Evolutionary conservation across 2,888 invertebrate species (phyloP).

Genomic region (Plemyria rubiginata): DNA sequence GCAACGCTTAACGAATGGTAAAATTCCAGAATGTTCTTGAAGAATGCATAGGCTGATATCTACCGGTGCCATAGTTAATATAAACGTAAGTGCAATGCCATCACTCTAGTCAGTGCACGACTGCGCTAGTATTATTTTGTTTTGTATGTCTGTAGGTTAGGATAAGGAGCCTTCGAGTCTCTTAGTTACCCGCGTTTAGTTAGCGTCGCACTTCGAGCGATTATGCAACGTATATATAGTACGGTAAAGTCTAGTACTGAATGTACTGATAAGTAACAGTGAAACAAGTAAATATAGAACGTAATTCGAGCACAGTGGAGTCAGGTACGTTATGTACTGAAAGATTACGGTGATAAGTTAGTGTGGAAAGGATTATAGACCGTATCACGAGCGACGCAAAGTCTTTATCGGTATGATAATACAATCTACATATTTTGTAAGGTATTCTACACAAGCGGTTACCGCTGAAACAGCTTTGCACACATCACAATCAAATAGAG

Average conservation of each 20-base stretch:
- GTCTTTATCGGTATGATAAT: neutral
- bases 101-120: slow-evolving; percentile 39
- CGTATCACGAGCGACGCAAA: slow-evolving; percentile 5
- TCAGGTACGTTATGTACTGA: neutral
- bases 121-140: slow-evolving; percentile 31
- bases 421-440: slow-evolving; percentile 6
- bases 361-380: slow-evolving; percentile 2
- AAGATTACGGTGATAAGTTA: neutral
- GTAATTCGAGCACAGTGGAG: neutral
- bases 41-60: slow-evolving; percentile 11
- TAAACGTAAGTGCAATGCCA: slow-evolving; percentile 34
- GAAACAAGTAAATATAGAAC: slow-evolving; percentile 2
- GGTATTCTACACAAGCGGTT: slow-evolving; percentile 5
- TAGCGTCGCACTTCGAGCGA: slow-evolving; percentile 4
- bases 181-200: slow-evolving; percentile 23
- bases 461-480: slow-evolving; percentile 8
- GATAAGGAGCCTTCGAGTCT: slow-evolving; percentile 32
- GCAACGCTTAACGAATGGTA: slow-evolving; percentile 10
- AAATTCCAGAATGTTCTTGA: slow-evolving; percentile 4
- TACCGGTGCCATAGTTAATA: slow-evolving; percentile 21
- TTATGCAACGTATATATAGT: slow-evolving; percentile 10
- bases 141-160: slow-evolving; percentile 31
- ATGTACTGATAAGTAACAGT: neutral
- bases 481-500: slow-evolving; percentile 7
- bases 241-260: slow-evolving; percentile 6